Base-by-base conservation (phyloP, 1,140 invertebrate species). In the Anadara kagoshimensis region DNA sequence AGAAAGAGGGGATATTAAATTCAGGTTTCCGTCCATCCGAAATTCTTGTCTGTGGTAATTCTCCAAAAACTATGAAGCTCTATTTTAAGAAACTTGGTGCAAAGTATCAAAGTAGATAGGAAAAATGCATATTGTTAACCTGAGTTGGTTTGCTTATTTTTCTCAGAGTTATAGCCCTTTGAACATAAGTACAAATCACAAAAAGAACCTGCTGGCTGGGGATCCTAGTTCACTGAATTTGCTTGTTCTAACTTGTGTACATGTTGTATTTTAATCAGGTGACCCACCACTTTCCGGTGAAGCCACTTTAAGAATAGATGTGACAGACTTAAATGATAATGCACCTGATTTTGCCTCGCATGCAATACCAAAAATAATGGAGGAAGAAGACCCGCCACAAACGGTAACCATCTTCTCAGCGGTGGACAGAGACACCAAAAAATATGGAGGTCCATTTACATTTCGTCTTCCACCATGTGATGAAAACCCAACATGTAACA, bases 261-360 rank as follows among this genome's bases (percentile, higher is more conserved):
- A 29, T 29, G 12, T 61, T 26, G 11, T 51, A 26, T 26, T 24
- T 54, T 56, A 61, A 54, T 2, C 69, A 90, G 90, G 90, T 71
- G 79, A 84, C 59, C 97, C 97, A 12, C 94, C 96, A 0, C 95
- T 96, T 90, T 99, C 97, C 7, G 97, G 97, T 5, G 98, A 97
- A 1, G 97, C 97, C 0, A 98, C 96, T 1, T 90, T 99, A 20
- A 97, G 95, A 0, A 95, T 99, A 0, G 95, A 97, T 72, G 96
- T 99, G 0, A 94, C 95, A 86, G 97, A 99, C 83, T 97, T 99
- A 67, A 99, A 99, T 88, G 98, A 99, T 84, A 98, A 92, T 79
- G 88, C 89, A n/a, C 96, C 96, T 1, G 94, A 94, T 75, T 97
- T 97, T 90, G 91, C 96, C 1, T 95, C 97, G 86, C 95, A 97